Percentiles rank a stretch among this genome's conserved stretches.
Conservation (phyloP, 2,113 vertebrate species). For the Odontophorus gujanensis region DNA sequence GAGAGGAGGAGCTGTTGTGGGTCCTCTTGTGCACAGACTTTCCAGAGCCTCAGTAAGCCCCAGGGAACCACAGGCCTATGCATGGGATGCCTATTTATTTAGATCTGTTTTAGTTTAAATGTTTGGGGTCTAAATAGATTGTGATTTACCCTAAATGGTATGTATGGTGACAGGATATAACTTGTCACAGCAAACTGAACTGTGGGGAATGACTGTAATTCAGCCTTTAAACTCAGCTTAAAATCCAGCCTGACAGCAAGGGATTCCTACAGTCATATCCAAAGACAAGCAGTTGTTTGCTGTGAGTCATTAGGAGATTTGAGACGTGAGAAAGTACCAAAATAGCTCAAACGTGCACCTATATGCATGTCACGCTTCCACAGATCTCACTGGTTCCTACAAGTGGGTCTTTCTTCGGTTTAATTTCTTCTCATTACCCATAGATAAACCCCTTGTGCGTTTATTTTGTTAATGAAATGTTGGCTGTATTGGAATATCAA, state of each 20-base stretch:
- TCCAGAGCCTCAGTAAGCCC: slow-evolving; percentile 8
- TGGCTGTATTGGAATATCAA: slow-evolving; percentile 28
- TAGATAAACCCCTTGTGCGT: background rate
- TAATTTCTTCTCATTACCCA: slow-evolving; percentile 22
- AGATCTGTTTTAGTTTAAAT: slow-evolving; percentile 10
- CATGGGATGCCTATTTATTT: background rate
- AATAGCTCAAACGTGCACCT: slow-evolving; percentile 20
- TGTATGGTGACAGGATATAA: background rate
- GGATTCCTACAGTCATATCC: background rate
- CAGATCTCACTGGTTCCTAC: background rate
- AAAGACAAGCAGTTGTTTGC: background rate
- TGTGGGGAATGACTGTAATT: background rate
- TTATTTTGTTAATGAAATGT: slow-evolving; percentile 56
- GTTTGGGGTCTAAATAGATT: slow-evolving; percentile 9
- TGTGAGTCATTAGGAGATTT: slow-evolving; percentile 13
- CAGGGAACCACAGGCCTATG: background rate
- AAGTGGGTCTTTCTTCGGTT: background rate
- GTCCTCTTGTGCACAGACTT: background rate
- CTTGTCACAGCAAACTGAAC: slow-evolving; percentile 13
- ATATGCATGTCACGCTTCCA: background rate
- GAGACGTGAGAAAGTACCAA: background rate
- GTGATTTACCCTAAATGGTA: background rate
- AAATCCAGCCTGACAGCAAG: background rate
- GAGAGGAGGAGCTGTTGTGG: background rate
- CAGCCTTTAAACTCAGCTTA: background rate